A percentile compares a stretch with the other conserved stretches of the same genome.
phyloP scores from a whole-genome alignment of 1,140 invertebrate species.

The Hylaeus anthracinus region DNA sequence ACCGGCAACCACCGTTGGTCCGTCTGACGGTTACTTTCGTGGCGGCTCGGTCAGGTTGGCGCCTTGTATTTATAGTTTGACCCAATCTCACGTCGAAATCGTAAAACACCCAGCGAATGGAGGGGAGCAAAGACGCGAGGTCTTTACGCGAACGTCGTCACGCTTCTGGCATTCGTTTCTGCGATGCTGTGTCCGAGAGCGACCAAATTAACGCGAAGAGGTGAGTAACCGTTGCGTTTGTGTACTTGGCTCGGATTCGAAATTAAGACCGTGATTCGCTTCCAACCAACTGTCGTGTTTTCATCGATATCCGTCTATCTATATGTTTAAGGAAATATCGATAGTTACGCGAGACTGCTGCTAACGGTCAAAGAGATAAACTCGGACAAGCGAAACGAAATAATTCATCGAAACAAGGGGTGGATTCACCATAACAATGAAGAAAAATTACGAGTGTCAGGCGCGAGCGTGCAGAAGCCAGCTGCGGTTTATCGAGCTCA shows the following conservation, averaged over 20 bases:
- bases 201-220: constrained; percentile 70
- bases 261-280: no score
- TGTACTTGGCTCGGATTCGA: no score
- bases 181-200: constrained; percentile 28
- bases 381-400: background rate
- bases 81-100: constrained; percentile 65
- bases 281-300: background rate
- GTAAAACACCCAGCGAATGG: constrained; percentile 9
- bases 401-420: background rate
- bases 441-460: constrained; percentile 3
- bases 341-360: background rate
- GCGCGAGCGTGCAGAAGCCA: background rate
- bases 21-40: constrained; percentile 22
- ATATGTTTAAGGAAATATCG: no score
- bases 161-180: constrained; percentile 63
- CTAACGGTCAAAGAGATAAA: background rate
- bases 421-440: constrained; percentile 9
- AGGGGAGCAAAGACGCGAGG: constrained; percentile 43
- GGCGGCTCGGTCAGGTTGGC: constrained; percentile 63
- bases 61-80: constrained; percentile 75
- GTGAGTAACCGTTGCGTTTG: constrained; percentile 61
- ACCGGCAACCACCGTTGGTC: background rate
- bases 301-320: background rate
- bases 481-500: constrained; percentile 16
- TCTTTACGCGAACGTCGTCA: constrained; percentile 64